Evolutionary conservation across 2,113 vertebrate species (phyloP).

Genomic region (Gopherus evgoodei): DNA sequence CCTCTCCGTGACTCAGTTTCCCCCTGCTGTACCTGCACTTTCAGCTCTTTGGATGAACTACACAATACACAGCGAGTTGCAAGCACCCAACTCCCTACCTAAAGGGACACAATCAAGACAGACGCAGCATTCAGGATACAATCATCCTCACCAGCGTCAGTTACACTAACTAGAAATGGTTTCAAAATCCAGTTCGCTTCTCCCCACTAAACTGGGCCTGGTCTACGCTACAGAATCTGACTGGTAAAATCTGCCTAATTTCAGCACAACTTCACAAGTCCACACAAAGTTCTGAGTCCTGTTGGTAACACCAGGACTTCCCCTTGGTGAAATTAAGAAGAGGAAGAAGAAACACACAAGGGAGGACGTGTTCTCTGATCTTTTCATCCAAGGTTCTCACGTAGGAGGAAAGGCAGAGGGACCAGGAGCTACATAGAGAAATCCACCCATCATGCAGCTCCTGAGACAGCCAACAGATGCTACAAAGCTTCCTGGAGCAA

Average conservation of each 20-base stretch:
- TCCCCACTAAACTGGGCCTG: too few species aligned
- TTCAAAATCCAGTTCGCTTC: not conserved
- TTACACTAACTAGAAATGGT: not conserved
- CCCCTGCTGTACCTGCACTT: not conserved
- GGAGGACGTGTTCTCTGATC: not conserved
- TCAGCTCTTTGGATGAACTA: not conserved
- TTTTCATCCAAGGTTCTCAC: not conserved
- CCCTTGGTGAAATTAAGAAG: not conserved
- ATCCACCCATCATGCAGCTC: not conserved
- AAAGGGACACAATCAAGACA: not conserved
- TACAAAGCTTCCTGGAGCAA: not conserved
- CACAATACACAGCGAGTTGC: not conserved
- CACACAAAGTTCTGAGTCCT: not conserved
- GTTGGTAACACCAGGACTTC: not conserved
- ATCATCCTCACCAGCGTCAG: not conserved
- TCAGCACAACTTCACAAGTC: not conserved
- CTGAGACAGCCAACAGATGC: not conserved
- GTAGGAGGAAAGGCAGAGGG: not conserved
- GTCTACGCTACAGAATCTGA: too few species aligned
- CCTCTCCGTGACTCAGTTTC: not conserved
- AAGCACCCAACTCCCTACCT: too few species aligned
- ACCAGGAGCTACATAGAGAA: not conserved
- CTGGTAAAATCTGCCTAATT: not conserved
- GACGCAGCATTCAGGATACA: not conserved
- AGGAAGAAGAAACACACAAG: not conserved